Base-by-base conservation (phyloP, 2,797 vertebrate species). In the Smutsia gigantea region DNA sequence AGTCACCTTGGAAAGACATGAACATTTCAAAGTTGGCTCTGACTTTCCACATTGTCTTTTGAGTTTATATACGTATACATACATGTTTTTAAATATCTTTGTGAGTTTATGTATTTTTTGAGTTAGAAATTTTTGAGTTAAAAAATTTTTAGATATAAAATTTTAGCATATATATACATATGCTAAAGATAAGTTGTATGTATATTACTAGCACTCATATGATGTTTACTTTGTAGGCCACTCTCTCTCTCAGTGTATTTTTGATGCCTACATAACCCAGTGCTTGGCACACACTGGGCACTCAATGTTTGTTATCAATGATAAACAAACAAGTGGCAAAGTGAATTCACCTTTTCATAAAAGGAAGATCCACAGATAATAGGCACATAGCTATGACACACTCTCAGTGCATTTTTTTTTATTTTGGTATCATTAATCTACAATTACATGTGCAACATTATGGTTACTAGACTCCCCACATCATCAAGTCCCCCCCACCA, bases 1-100 rank as follows among this genome's bases (percentile, higher is more conserved):
- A 96, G 74, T 71, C 95, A 87, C 77, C 25, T 82, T 66, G 46
- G 77, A 93, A 93, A 96, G 84, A 83, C 77, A 85, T 61, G 63
- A 53, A 63, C 79, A 92, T 89, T 69, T 57, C 53, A 37, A 94
- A 78, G 82, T 29, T 37, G 37, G 39, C 61, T 92, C 75, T 75
- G 59, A 85, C 86, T 93, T 95, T 87, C 61, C 82, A 74, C 39
- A 10, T 4, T 64, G 31, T 46, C 46, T 84, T 92, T 87, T 79
- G 29, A 69, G 15, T 34, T 49, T n/a, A 27, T 19, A 61, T 31
- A 27, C 46, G 27, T 31, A 49, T 27, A 74, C 13, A 74, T 0
- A 42, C 9, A 42, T 42, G 42, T 42, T 42, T 42, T 42, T 9
- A 42, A 42, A 59, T 11, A 29, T 79, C 14, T 79, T 59, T 39